Percentiles rank a stretch among this genome's conserved stretches.
These are phyloP conservation scores for Agrilus biguttatus DNA, from an alignment of 2,888 invertebrate genomes.

Conservation along the genomic window DNA sequence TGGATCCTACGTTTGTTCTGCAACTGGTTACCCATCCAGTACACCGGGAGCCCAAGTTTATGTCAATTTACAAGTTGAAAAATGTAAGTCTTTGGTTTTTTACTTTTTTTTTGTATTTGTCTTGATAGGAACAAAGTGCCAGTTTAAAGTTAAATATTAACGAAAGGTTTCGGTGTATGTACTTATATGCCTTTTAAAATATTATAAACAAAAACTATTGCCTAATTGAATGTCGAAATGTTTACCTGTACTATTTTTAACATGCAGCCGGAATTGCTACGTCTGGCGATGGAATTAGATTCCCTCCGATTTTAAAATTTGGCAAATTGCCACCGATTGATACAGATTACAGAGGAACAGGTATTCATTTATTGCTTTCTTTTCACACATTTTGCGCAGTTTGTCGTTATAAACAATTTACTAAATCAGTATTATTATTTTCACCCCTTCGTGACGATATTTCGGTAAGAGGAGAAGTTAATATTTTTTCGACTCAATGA, in stretches of 20 bases:
- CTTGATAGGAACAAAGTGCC: background rate
- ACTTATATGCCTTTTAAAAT: too few species aligned
- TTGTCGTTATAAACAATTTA: background rate
- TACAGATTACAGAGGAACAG: constrained; percentile 43
- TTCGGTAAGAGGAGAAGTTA: constrained; percentile 3
- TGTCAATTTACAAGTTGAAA: constrained; percentile 60
- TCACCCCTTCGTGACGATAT: constrained; percentile 1
- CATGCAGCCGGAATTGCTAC: constrained; percentile 16
- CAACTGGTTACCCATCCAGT: constrained; percentile 46
- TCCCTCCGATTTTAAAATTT: constrained; percentile 32
- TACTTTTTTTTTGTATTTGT: background rate
- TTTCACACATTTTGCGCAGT: background rate
- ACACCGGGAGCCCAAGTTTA: constrained; percentile 50
- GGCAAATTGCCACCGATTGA: constrained; percentile 43
- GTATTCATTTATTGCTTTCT: constrained; percentile 21
- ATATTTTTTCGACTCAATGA: background rate
- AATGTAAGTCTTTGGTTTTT: constrained; percentile 45
- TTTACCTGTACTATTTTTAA: constrained; percentile 6
- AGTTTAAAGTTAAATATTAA: too few species aligned
- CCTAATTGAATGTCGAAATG: background rate
- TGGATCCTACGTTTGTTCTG: constrained; percentile 76
- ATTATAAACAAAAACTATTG: too few species aligned
- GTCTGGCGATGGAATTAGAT: constrained; percentile 16
- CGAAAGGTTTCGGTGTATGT: too few species aligned
- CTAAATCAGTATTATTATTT: constrained; percentile 2